Evolutionary conservation across 2,797 vertebrate genomes (phyloP), one percentile per base, ranked within the genome.

Genomic region (Vespertilio murinus): DNA sequence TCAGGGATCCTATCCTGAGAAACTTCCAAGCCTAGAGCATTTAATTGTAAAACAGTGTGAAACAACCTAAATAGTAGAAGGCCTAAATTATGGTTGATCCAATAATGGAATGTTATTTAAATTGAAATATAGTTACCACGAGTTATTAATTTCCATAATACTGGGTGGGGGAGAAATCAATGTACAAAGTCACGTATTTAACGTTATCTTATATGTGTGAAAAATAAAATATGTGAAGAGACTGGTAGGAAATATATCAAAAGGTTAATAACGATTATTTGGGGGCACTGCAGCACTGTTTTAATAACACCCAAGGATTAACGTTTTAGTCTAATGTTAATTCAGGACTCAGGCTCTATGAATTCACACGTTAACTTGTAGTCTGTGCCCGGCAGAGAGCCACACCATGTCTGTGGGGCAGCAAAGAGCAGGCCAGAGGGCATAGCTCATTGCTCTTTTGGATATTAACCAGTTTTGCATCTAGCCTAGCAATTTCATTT

Each of bases 81-180:
- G 14, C 28, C 49, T 74, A 84, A 88, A 10, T 54, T 59, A 74
- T 65, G 30, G 30, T 14, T 69, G 56, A 75, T 71, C 20, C 33
- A 71, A 85, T 54, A 92, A 82, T 12, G 78, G 38, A 85, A 70
- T n/a, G 67, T 74, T 71, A 93, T 91, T 79, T 93, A 90, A 47
- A 80, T 83, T 93, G 47, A 81, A 87, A 82, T 54, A 59, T 79
- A 35, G 81, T 96, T 89, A 88, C 6, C 13, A 69, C 49, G 56
- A 90, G 28, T 71, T 92, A 82, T 93, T 81, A 74, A 89, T 38
- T 70, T 4, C 22, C 40, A 82, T 52, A 75, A 80, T 59, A 74
- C 35, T 80, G 87, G 64, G 84, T 69, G 45, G 45, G 1, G 23
- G 23, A 73, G 74, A 78, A 90, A 88, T 54, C 30, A 82, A 33